Percentiles rank a stretch among this genome's conserved stretches.
Evolutionary conservation across 2,113 vertebrate species (phyloP).

Genomic region (Bubo scandiacus): DNA sequence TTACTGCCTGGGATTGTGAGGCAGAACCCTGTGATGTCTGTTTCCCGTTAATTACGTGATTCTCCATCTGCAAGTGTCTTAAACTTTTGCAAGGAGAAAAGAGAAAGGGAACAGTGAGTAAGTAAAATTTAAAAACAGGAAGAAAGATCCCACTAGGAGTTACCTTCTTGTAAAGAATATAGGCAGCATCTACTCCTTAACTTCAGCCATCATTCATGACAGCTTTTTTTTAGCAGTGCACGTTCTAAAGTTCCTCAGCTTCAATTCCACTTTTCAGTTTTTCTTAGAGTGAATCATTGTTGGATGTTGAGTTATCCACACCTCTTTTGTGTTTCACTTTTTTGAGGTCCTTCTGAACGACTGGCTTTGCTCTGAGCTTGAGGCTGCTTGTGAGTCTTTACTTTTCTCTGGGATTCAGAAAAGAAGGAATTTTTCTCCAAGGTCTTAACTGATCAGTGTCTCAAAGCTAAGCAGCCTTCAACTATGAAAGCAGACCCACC

Average conservation of each 20-base stretch:
- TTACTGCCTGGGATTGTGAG: background rate
- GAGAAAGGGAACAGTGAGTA: background rate
- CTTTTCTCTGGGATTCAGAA: background rate
- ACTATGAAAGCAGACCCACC: background rate
- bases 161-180: background rate
- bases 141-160: background rate
- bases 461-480: background rate
- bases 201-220: background rate
- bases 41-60: background rate
- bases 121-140: background rate
- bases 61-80: background rate
- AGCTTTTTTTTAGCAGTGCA: background rate
- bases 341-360: background rate
- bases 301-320: background rate
- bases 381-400: background rate
- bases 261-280: background rate
- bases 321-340: background rate
- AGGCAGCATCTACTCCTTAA: background rate
- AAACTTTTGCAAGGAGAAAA: background rate
- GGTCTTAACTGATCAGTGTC: background rate
- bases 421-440: background rate
- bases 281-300: background rate
- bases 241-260: background rate
- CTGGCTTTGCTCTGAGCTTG: background rate
- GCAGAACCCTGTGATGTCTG: background rate